Evolutionary conservation across 2,888 invertebrate species (phyloP), one percentile per base, ranked within the genome.

Genomic region (Onchidella celtica): DNA sequence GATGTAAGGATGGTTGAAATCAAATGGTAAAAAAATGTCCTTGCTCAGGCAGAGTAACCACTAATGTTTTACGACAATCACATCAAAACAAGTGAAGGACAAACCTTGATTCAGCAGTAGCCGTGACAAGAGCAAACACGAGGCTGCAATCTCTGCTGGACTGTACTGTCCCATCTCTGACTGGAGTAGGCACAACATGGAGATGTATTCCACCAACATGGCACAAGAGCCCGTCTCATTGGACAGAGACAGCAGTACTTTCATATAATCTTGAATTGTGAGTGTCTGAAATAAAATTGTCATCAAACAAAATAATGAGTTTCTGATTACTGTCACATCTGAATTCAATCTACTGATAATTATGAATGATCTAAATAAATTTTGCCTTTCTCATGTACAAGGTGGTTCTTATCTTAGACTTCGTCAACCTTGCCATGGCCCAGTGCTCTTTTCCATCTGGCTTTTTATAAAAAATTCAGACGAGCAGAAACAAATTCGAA

Each of bases 111-210:
- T 88, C 36, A 87, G 86, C 4, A 90, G 84, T 21, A 92, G 85
- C 72, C 90, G 84, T n/a, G 92, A 85, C 11, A 92, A 85, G 0
- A 92, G 85, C 29, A 92, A 88, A 76, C 89, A 89, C 73, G 90
- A 87, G n/a, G 91, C 90, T 3, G 92, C 92, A 38, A 91, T 87
- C 82, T 90, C 88, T 32, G 91, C 90, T 29, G 91, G 89, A 55
- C 90, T 88, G 84, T 89, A 91, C 77, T 87, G 88, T 17, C 91
- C 90, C 88, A 92, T 88, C 79, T 92, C 90, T n/a, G 91, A 89
- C 81, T 92, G 91, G 24, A 92, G 88, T 14, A 92, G 84, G 24
- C 89, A 88, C 78, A 92, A 86, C 84, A 92, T 92, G 85, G 91
- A 90, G 38, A 92, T 87, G 83, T 92, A 92, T 81, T 91, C 90